phyloP scores from a whole-genome alignment of 2,797 vertebrate species.

The Muscicapa comitata region DNA sequence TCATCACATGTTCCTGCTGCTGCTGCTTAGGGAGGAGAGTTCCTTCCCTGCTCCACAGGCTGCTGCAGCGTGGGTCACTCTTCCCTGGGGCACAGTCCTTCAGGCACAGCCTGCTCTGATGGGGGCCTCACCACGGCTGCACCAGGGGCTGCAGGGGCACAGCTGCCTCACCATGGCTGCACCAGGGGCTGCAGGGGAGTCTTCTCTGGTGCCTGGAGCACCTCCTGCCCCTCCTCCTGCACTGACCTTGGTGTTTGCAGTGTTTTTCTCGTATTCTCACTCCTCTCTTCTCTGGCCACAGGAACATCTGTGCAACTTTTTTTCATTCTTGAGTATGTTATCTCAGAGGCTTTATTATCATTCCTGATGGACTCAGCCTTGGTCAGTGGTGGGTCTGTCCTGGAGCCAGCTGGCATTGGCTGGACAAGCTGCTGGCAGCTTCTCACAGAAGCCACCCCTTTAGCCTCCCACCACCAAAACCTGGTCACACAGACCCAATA shows the following conservation, averaged over 20 bases:
- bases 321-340: not conserved
- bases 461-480: not conserved
- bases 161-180: not conserved
- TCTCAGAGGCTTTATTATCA: not conserved
- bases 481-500: not conserved
- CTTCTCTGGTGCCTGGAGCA: not conserved
- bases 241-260: not conserved
- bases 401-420: not conserved
- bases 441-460: not conserved
- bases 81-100: not conserved
- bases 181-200: not conserved
- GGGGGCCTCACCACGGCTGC: too few species aligned
- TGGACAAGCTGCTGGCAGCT: not conserved
- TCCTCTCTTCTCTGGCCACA: not conserved
- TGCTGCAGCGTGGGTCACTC: not conserved
- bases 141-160: not conserved
- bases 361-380: not conserved
- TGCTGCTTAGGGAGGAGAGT: not conserved
- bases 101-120: not conserved
- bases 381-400: accelerated
- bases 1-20: not conserved
- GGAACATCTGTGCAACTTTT: not conserved
- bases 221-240: not conserved
- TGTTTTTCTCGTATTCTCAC: not conserved
- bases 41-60: not conserved